A percentile compares a stretch with the other conserved stretches of the same genome.
Conservation (phyloP, 2,888 invertebrate genomes). For the Tridacna gigas region DNA sequence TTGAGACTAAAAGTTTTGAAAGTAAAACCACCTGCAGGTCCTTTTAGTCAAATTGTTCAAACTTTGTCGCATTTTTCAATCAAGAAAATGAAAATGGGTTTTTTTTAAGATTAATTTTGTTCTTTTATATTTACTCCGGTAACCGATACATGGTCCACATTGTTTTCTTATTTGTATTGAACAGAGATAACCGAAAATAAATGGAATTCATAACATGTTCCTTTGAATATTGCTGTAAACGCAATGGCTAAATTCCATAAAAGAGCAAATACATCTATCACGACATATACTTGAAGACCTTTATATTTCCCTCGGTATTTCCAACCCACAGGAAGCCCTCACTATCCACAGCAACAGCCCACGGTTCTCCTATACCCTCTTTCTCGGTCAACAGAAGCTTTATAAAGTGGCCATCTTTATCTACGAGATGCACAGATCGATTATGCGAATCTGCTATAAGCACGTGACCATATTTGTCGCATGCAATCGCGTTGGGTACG, state of each 20-base stretch:
- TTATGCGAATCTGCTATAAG: slow-evolving; percentile 64
- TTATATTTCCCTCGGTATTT: slow-evolving; percentile 59
- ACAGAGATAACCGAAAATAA: no score
- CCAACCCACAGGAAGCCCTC: slow-evolving; percentile 65
- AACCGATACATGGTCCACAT: no score
- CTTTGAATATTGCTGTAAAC: no score
- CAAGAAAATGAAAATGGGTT: no score
- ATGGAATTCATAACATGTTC: no score
- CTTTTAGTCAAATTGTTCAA: no score
- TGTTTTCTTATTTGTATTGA: no score
- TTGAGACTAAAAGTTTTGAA: no score
- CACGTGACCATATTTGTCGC: slow-evolving; percentile 62
- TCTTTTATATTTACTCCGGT: no score
- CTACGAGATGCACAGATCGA: slow-evolving; percentile 56
- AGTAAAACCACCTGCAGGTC: no score
- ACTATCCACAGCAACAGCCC: slow-evolving; percentile 63
- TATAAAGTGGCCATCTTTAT: slow-evolving; percentile 61
- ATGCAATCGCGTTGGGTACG: slow-evolving; percentile 59
- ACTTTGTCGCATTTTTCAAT: no score
- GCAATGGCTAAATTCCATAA: neutral
- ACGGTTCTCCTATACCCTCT: slow-evolving; percentile 63
- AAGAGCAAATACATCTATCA: neutral
- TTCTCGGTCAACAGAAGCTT: slow-evolving; percentile 59
- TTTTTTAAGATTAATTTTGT: no score
- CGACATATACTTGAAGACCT: slow-evolving; percentile 62